These are phyloP conservation scores for Zeuzera pyrina DNA, from an alignment of 2,888 invertebrate species.

Conservation along the genomic window DNA sequence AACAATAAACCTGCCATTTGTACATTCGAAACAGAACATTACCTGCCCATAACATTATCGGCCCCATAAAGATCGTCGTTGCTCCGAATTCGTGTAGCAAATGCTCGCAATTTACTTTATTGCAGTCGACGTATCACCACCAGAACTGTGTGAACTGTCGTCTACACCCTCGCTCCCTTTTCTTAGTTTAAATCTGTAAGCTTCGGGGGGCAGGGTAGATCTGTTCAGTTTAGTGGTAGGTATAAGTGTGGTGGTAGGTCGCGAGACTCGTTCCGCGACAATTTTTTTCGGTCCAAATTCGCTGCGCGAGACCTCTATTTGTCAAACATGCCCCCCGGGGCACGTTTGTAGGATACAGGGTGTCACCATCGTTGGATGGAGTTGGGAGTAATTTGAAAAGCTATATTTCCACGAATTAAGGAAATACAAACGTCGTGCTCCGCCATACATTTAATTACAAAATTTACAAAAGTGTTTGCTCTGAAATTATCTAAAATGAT, in stretches of 20 bases:
- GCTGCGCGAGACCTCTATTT: conserved; percentile 60
- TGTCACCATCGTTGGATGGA: conserved; percentile 27
- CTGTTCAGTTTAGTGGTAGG: conserved; percentile 27
- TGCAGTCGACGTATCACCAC: conserved; percentile 47
- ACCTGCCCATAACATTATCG: conserved; percentile 69
- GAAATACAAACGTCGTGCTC: too few relatives aligned
- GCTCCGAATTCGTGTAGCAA: conserved; percentile 61
- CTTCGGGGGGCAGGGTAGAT: conserved; percentile 19
- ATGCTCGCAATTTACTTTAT: conserved; percentile 69
- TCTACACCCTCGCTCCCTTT: conserved; percentile 16
- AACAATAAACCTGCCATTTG: conserved; percentile 58
- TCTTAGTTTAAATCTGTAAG: conserved; percentile 8
- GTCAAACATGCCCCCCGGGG: conserved; percentile 47
- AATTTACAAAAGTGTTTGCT: too few relatives aligned
- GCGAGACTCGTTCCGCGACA: conserved; percentile 43
- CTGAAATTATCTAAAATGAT: too few relatives aligned
- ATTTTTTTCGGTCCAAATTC: conserved; percentile 54
- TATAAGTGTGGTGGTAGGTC: conserved; percentile 39
- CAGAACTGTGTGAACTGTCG: conserved; percentile 30
- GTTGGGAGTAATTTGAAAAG: conserved; percentile 24
- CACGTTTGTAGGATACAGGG: conserved; percentile 22
- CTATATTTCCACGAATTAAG: conserved; percentile 28
- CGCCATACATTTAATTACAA: too few relatives aligned
- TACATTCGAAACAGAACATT: conserved; percentile 58
- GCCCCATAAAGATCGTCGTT: conserved; percentile 59